Percentiles rank a stretch among this genome's conserved stretches.
Evolutionary conservation across 64 coral and sea anemone genomes (phyloP).

Genomic region (Catalaphyllia jardinei): DNA sequence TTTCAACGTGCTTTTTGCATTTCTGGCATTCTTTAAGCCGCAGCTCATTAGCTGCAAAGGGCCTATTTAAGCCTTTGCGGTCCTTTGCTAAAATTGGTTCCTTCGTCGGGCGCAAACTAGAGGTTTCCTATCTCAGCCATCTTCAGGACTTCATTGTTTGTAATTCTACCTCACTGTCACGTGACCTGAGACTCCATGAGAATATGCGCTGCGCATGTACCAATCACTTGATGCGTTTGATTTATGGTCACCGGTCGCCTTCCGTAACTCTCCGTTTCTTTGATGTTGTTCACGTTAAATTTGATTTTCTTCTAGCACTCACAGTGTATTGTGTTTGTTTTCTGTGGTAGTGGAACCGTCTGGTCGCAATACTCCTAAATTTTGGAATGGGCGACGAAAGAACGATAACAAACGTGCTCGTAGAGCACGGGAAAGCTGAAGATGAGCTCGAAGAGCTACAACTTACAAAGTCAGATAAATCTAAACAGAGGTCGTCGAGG

Average conservation of each 20-base stretch:
- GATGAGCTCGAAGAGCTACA: neutral
- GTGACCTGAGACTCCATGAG: neutral
- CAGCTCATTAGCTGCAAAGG: too few relatives aligned
- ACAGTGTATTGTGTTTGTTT: conserved; percentile 26
- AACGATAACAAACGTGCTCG: conserved; percentile 22
- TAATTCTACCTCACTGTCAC: neutral
- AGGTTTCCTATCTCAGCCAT: too few relatives aligned
- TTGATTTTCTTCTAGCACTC: conserved; percentile 25
- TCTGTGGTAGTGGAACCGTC: conserved; percentile 18
- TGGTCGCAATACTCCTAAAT: conserved; percentile 1
- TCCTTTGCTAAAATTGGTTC: too few relatives aligned
- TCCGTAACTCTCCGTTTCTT: neutral
- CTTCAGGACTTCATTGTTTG: too few relatives aligned
- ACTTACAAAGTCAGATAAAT: neutral
- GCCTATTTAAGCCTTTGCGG: too few relatives aligned
- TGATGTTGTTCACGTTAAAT: neutral
- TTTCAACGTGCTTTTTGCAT: too few relatives aligned
- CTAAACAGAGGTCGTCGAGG: conserved; percentile 16
- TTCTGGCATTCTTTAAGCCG: too few relatives aligned
- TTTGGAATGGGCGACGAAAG: conserved; percentile 26
- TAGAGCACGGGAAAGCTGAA: conserved; percentile 25
- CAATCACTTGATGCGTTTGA: neutral
- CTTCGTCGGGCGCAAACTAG: too few relatives aligned
- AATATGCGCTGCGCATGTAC: neutral
- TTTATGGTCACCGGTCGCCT: neutral